These are phyloP conservation scores for Triops cancriformis DNA, from an alignment of 1,140 invertebrate species.

Conservation along the genomic window DNA sequence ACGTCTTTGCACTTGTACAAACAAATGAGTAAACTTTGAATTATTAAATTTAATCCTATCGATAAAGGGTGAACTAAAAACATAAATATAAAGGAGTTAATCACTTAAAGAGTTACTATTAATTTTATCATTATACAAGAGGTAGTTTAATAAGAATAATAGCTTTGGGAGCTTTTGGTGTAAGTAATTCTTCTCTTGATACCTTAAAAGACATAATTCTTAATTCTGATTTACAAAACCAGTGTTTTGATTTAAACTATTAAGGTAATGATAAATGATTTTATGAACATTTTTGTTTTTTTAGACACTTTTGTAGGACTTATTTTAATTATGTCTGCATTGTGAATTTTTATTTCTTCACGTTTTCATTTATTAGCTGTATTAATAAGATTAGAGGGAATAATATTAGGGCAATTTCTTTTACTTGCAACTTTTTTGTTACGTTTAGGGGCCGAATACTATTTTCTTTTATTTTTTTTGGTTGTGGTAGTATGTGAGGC, in stretches of 20 bases:
- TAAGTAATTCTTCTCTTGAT: slow-evolving; percentile 26
- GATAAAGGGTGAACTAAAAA: slow-evolving; percentile 22
- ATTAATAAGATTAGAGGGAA: slow-evolving; percentile 21
- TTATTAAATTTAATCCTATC: slow-evolving; percentile 26
- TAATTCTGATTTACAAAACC: slow-evolving; percentile 33
- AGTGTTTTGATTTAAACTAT: slow-evolving; percentile 34
- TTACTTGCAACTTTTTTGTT: not conserved
- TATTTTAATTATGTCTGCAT: not conserved
- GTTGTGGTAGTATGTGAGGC: slow-evolving; percentile 14
- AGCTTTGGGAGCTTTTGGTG: slow-evolving; percentile 32
- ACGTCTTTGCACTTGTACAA: too few species aligned
- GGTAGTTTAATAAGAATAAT: slow-evolving; percentile 31
- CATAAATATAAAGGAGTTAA: slow-evolving; percentile 20
- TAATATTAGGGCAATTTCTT: slow-evolving; percentile 16
- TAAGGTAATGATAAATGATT: slow-evolving; percentile 23
- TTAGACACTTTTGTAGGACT: not conserved
- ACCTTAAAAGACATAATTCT: slow-evolving; percentile 22
- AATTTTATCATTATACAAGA: slow-evolving; percentile 22
- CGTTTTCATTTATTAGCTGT: not conserved
- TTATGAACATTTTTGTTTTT: not conserved
- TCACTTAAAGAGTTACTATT: not conserved
- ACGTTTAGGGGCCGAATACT: not conserved
- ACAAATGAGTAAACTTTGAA: slow-evolving; percentile 29
- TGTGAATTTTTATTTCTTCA: not conserved
- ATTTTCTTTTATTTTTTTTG: slow-evolving; percentile 19